phyloP scores from a whole-genome alignment of 2,113 vertebrate genomes.

The Atrichornis clamosus region DNA sequence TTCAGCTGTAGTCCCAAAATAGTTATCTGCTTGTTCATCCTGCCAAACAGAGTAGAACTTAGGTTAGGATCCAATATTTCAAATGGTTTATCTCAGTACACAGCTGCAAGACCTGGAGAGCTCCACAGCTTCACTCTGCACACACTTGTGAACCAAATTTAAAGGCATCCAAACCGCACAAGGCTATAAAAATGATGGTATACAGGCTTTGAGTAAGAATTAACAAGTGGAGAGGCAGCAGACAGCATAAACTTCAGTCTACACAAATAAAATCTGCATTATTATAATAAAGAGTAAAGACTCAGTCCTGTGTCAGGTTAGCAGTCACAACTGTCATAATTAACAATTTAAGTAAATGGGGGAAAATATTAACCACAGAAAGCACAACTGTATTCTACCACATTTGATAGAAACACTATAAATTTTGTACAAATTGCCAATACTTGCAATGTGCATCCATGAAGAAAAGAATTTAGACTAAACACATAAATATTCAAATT shows the following conservation, averaged over 20 bases:
- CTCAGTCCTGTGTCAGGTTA: background rate
- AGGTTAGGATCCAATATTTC: background rate
- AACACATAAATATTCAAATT: background rate
- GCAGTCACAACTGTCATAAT: background rate
- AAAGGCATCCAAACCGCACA: background rate
- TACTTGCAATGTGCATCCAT: background rate
- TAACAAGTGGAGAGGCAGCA: background rate
- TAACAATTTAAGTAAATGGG: background rate
- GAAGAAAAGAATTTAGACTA: background rate
- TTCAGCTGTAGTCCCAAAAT: slow-evolving; percentile 81
- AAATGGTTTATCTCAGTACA: background rate
- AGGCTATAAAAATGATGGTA: background rate
- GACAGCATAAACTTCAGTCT: background rate
- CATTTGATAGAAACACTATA: background rate
- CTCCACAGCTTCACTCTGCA: background rate
- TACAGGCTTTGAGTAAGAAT: background rate
- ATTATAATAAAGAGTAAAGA: background rate
- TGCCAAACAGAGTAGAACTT: slow-evolving; percentile 53
- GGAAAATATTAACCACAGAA: background rate
- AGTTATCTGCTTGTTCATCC: slow-evolving; percentile 79
- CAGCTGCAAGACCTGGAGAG: background rate
- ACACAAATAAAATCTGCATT: background rate
- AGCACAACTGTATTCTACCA: background rate
- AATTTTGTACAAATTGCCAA: background rate
- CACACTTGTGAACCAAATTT: background rate